phyloP scores from a whole-genome alignment of 1,140 invertebrate genomes.

The Sycobia sp. region DNA sequence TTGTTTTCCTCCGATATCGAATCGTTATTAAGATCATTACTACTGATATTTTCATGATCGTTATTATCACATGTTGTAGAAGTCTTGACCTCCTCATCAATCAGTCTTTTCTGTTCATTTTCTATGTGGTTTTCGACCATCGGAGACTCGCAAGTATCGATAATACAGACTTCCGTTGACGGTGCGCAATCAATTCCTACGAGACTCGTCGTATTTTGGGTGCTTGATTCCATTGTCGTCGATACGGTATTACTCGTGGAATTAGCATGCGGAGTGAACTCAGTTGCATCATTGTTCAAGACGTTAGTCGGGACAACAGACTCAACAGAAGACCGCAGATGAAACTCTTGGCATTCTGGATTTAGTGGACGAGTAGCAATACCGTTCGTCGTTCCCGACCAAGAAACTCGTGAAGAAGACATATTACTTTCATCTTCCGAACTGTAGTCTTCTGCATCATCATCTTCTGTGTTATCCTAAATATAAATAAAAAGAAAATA shows the following conservation, averaged over 20 bases:
- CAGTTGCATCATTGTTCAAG: too few relatives aligned
- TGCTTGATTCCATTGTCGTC: too few relatives aligned
- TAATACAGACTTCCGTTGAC: slow-evolving; percentile 5
- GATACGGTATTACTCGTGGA: too few relatives aligned
- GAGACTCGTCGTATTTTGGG: too few relatives aligned
- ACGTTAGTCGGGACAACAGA: neutral
- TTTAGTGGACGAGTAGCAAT: slow-evolving; percentile 48
- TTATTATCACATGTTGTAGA: neutral
- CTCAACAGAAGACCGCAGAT: slow-evolving; percentile 36
- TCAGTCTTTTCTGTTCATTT: slow-evolving; percentile 43
- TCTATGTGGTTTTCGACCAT: slow-evolving; percentile 32
- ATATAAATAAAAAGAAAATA: too few relatives aligned
- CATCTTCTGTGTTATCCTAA: slow-evolving; percentile 44
- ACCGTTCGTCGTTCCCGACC: slow-evolving; percentile 34
- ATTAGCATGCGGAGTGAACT: too few relatives aligned
- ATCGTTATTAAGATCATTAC: too few relatives aligned
- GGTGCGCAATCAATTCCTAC: too few relatives aligned
- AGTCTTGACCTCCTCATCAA: slow-evolving; percentile 27
- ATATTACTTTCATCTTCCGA: slow-evolving; percentile 51
- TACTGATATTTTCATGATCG: too few relatives aligned
- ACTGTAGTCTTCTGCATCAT: slow-evolving; percentile 51
- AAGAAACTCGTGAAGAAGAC: slow-evolving; percentile 37
- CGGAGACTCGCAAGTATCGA: neutral
- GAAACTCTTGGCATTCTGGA: slow-evolving; percentile 58
- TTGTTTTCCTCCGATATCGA: too few relatives aligned